Evolutionary conservation across 2,888 invertebrate genomes (phyloP), one percentile per base, ranked within the genome.

Genomic region (Coenonympha glycerion): DNA sequence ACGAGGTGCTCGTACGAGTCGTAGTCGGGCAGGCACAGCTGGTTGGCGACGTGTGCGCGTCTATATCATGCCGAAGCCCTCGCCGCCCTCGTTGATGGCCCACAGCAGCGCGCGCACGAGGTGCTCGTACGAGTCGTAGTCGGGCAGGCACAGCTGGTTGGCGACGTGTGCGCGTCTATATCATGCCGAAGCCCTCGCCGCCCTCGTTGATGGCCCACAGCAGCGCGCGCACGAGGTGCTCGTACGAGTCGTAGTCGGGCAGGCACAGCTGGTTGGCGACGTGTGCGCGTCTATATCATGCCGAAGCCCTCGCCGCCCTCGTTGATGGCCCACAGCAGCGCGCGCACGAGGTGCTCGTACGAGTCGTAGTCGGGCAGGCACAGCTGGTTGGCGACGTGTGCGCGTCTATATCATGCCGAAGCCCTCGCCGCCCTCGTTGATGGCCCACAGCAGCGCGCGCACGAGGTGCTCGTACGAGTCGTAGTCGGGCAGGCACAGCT

Each of bases 31-130:
- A 98, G 88, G 84, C 97, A 97, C 55, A 98, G 91, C 87, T 97
- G 97, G 90, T 98, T 97, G 87, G 97, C 97, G 88, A 97, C 42
- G 97, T 97, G 82, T 98, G 97, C n/a, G n/a, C n/a, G n/a, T 98
- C n/a, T 68, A 82, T 28, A 84, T 77, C 80, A 85, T 78, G 44
- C 74, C 82, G 80, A 98, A 98, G 8, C 97, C 98, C 89, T 97
- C 97, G 28, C 94, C 95, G 34, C 97, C 97, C 87, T 98, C 98
- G 81, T 95, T 97, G 77, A 97, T 96, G 60, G 98, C 97, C 78
- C 96, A 88, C 9, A 96, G 89, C 49, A 98, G 88, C 33, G 96
- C 94, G 73, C 93, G 94, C 71, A 97, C 97, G 62, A 98, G 95
- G 66, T 94, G 95, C 77, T 97, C 97, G 83, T 97, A 97, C 66